Base-by-base conservation (phyloP, 2,797 vertebrate species). In the Hyperoplus lanceolatus region DNA sequence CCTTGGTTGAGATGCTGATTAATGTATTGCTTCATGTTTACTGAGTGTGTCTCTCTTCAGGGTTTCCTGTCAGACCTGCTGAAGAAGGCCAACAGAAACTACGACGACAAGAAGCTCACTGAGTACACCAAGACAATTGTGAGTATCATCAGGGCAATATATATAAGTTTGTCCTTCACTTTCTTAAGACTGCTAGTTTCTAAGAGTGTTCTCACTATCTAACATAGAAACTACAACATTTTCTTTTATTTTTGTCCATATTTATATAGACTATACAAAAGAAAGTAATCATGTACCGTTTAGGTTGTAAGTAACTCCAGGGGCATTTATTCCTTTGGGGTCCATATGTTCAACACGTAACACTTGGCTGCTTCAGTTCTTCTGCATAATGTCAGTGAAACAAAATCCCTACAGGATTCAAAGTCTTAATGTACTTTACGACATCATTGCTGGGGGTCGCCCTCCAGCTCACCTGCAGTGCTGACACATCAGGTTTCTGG, bases 41-140 rank as follows among this genome's bases (percentile, higher is more conserved):
- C 66, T 36, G 4, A 1, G 54, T 59, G 12, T 74, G 8, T 76
- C 65, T 72, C 48, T 41, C 70, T 42, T 73, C 87, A 99, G 98
- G 97, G 97, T 15, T 99, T 99, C 92, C 95, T 99, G 85, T 97
- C 96, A 0, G 98, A 99, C 90, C 95, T 99, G 90, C 94, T 99
- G 91, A 97, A 97, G 93, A 99, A 98, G 87, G 97, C 98, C 0
- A 98, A 99, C 93, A 95, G 96, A 84, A 95, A 95, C 21, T 97
- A 98, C 0, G 96, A 98, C 0, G 98, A 98, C 53, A 95, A 97
- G 89, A 98, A 98, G 92, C 96, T 99, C 75, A 96, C 96, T 13
- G 98, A 99, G 85, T 99, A 99, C 90, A 99, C 97, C 0, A 95
- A 98, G 83, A 99, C 98, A 53, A 99, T 99, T 9, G 98, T 99